Conservation (phyloP, 2,888 invertebrate genomes). For the Cantharis rufa region DNA sequence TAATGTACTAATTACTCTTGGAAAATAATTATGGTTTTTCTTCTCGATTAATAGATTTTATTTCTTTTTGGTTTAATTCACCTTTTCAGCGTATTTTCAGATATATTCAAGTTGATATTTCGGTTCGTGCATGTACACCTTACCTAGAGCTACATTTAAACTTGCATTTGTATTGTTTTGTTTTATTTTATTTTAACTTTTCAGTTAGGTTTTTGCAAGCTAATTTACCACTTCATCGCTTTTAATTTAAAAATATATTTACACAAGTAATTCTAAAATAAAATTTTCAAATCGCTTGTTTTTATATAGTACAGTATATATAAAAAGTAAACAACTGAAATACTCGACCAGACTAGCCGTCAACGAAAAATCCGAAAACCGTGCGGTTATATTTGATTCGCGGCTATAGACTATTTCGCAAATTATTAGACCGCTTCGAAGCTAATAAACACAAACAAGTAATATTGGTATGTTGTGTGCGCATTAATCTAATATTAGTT, state of each 20-base stretch:
- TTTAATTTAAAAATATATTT: too few species aligned
- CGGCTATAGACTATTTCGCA: not conserved
- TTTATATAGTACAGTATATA: too few species aligned
- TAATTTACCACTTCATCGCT: too few species aligned
- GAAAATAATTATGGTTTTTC: not conserved
- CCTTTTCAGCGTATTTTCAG: too few species aligned
- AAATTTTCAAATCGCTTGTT: too few species aligned
- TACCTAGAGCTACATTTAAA: too few species aligned
- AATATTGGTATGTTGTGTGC: not conserved
- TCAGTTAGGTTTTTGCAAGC: too few species aligned
- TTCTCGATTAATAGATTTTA: not conserved
- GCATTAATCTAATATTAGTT: not conserved
- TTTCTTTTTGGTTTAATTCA: not conserved
- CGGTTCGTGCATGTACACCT: too few species aligned
- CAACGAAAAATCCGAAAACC: not conserved
- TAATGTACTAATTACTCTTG: constrained; percentile 41
- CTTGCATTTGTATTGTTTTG: too few species aligned
- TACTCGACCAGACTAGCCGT: not conserved
- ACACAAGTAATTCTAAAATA: too few species aligned
- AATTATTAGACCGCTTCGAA: not conserved
- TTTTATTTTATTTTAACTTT: too few species aligned
- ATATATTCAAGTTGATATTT: too few species aligned
- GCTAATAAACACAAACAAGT: not conserved
- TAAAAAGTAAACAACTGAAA: not conserved
- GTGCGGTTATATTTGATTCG: not conserved